Evolutionary conservation across 2,113 vertebrate species (phyloP), one percentile per base, ranked within the genome.

Genomic region (Nothocercus nigrocapillus): DNA sequence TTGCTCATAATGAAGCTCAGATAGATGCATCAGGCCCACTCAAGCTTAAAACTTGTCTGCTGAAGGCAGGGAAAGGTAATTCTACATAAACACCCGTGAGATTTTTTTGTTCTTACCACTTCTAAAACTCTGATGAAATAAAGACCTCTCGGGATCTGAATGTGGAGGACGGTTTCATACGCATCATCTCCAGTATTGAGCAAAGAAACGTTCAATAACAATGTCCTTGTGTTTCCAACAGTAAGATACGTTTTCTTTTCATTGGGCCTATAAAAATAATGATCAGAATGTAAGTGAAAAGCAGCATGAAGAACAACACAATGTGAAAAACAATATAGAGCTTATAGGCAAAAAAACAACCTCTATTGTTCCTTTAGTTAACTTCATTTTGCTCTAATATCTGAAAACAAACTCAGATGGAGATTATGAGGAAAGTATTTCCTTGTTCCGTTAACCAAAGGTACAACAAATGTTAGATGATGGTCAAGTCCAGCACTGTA

Each of bases 141-240:
- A 94, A 99, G 97, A 77, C 98, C 98, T 74, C 94, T 95, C 34
- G 99, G 99, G 54, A 99, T 98, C 2, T 79, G 94, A 84, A 99
- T 88, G 20, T 96, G 98, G 63, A 99, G 97, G 40, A 97, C 94
- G 0, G 99, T 98, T 77, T 98, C 98, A 82, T 99, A 99, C 1
- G 99, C 99, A 34, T 99, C 98, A 24, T 99, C 99, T 78, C 99
- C 99, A 24, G 92, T 96, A 85, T 99, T 99, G 90, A 96, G 90
- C 45, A 99, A 79, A 3, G 97, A 98, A 53, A 98, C 36, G 19
- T 99, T 99, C 90, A 99, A 77, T 95, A 97, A 92, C 72, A 99
- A 87, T 8, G 97, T 98, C 96, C 98, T 98, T 82, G 96, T 97
- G 17, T 98, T 98, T 85, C 99, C 99, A 94, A 99, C 97, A n/a